Evolutionary conservation across 2,888 invertebrate genomes (phyloP).

Genomic region (Chrysolina haemoptera): DNA sequence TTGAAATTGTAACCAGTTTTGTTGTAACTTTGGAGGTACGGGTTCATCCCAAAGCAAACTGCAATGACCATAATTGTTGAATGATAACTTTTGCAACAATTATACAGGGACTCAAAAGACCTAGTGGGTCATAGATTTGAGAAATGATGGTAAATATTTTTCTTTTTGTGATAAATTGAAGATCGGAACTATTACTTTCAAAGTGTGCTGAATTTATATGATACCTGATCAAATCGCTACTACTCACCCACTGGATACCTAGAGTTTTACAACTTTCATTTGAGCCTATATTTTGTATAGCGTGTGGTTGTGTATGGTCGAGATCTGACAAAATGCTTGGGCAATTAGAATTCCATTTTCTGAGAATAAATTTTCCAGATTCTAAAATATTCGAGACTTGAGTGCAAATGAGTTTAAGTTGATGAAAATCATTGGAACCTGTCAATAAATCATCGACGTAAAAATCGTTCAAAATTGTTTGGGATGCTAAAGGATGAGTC

Average conservation of each 20-base stretch:
- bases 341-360: conserved; percentile 34
- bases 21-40: conserved; percentile 9
- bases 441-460: conserved; percentile 35
- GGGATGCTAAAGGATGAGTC: conserved; percentile 18
- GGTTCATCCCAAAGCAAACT: conserved; percentile 27
- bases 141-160: conserved; percentile 23
- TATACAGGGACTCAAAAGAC: conserved; percentile 21
- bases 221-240: background rate
- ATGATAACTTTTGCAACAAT: conserved; percentile 33
- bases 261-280: conserved; percentile 25
- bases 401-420: conserved; percentile 13
- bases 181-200: too few relatives aligned
- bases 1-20: conserved; percentile 21
- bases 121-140: conserved; percentile 35
- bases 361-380: conserved; percentile 18
- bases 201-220: too few relatives aligned
- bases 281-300: conserved; percentile 9
- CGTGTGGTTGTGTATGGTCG: too few relatives aligned
- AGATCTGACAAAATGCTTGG: background rate
- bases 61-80: conserved; percentile 24
- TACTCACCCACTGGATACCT: conserved; percentile 15
- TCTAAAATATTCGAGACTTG: conserved; percentile 27
- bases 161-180: conserved; percentile 17
- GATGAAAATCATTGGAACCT: conserved; percentile 19
- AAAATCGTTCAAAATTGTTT: conserved; percentile 26